Evolutionary conservation across 2,797 vertebrate species (phyloP).

Genomic region (Chromobotia macracanthus): DNA sequence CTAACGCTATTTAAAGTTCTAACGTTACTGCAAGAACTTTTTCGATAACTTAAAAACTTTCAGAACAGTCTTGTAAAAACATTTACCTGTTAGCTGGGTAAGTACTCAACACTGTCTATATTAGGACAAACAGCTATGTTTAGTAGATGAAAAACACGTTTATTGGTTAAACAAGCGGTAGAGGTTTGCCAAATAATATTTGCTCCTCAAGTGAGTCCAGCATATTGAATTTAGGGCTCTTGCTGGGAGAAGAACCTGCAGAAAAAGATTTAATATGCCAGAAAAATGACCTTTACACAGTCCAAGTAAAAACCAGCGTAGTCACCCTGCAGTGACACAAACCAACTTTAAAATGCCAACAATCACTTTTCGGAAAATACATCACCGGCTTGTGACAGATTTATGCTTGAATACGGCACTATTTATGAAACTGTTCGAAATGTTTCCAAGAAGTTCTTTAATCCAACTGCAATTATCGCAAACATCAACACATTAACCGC

Average conservation of each 20-base stretch:
- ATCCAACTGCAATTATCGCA: constrained; percentile 28
- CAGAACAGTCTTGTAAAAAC: no score
- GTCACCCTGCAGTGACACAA: constrained; percentile 30
- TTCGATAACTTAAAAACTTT: no score
- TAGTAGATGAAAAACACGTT: constrained; percentile 18
- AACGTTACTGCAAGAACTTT: no score
- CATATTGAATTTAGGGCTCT: constrained; percentile 18
- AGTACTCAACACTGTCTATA: constrained; percentile 20
- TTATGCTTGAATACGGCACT: constrained; percentile 6
- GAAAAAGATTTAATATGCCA: constrained; percentile 37
- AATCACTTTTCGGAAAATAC: constrained; percentile 38
- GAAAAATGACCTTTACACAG: constrained; percentile 38
- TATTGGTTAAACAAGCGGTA: constrained; percentile 35
- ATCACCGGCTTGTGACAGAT: constrained; percentile 31
- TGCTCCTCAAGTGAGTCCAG: constrained; percentile 38
- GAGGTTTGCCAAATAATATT: constrained; percentile 30
- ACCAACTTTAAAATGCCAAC: constrained; percentile 42
- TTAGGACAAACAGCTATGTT: constrained; percentile 10
- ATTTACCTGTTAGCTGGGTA: neutral
- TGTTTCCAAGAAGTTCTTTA: constrained; percentile 15
- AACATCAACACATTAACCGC: constrained; percentile 16
- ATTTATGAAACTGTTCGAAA: constrained; percentile 7
- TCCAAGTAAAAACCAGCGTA: constrained; percentile 40
- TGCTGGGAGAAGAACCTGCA: constrained; percentile 18
- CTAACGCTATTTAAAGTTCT: no score